Conservation (phyloP, 2,888 invertebrate genomes). For the Lochmaea crataegi region DNA sequence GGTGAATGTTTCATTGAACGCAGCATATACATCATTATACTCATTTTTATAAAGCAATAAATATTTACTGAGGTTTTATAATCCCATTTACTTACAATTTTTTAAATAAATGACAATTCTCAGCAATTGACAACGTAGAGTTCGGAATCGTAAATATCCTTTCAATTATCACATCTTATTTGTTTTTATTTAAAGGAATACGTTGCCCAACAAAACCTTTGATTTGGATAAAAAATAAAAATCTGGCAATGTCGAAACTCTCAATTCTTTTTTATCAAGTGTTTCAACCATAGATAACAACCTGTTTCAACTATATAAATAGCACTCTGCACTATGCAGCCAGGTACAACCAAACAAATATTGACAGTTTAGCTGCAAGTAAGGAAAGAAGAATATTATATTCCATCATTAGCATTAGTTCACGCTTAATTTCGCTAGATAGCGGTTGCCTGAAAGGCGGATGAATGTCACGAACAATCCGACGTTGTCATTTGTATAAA, state of each 20-base stretch:
- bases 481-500: too few species aligned
- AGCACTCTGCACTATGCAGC: neutral
- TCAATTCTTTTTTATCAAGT: too few species aligned
- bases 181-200: neutral
- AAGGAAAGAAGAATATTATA: neutral
- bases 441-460: too few species aligned
- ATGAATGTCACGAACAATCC: too few species aligned
- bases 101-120: neutral
- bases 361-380: too few species aligned
- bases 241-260: neutral
- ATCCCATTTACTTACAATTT: neutral
- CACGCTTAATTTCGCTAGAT: too few species aligned
- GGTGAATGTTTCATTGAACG: constrained; percentile 55
- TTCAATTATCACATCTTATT: neutral
- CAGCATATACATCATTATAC: constrained; percentile 61
- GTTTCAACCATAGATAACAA: too few species aligned
- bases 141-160: neutral
- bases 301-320: too few species aligned
- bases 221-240: neutral
- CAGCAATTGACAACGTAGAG: neutral
- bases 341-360: neutral
- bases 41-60: constrained; percentile 52
- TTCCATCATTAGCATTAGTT: too few species aligned
- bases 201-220: neutral
- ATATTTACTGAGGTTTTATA: neutral